A percentile compares a stretch with the other conserved stretches of the same genome.
Evolutionary conservation across 1,140 invertebrate genomes (phyloP).

Genomic region (Meloidogyne hapla): DNA sequence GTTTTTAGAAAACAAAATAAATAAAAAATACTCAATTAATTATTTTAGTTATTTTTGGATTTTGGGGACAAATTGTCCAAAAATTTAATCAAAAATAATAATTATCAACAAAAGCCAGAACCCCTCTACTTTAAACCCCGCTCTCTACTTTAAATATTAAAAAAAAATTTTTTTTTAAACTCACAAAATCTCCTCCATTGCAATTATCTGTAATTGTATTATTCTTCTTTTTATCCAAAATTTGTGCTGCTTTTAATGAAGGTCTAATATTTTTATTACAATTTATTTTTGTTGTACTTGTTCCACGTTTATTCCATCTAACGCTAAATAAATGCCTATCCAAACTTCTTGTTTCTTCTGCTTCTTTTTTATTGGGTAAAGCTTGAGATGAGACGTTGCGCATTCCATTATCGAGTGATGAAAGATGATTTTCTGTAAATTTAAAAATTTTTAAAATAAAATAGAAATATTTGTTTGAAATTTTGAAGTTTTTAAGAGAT

Average conservation of each 20-base stretch:
- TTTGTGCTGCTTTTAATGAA: background rate
- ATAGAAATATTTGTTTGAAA: background rate
- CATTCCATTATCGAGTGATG: background rate
- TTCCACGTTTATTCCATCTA: background rate
- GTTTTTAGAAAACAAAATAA: too few relatives aligned
- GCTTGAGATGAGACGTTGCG: background rate
- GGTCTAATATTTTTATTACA: background rate
- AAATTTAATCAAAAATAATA: too few relatives aligned
- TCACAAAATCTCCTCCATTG: too few relatives aligned
- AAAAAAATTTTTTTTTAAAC: too few relatives aligned
- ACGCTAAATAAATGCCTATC: conserved; percentile 14
- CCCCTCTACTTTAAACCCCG: too few relatives aligned
- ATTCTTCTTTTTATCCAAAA: background rate
- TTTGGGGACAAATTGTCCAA: too few relatives aligned
- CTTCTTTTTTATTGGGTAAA: background rate
- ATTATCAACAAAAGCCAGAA: too few relatives aligned
- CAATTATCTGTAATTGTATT: background rate
- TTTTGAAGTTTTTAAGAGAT: too few relatives aligned
- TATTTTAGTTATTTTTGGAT: too few relatives aligned
- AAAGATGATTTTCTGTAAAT: background rate
- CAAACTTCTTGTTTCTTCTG: conserved; percentile 21
- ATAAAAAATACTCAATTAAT: too few relatives aligned
- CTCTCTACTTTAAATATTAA: too few relatives aligned
- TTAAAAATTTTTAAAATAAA: background rate
- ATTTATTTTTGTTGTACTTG: background rate